Evolutionary conservation across 2,113 vertebrate genomes (phyloP), one percentile per base, ranked within the genome.

Genomic region (Andinoacara biseriatus): DNA sequence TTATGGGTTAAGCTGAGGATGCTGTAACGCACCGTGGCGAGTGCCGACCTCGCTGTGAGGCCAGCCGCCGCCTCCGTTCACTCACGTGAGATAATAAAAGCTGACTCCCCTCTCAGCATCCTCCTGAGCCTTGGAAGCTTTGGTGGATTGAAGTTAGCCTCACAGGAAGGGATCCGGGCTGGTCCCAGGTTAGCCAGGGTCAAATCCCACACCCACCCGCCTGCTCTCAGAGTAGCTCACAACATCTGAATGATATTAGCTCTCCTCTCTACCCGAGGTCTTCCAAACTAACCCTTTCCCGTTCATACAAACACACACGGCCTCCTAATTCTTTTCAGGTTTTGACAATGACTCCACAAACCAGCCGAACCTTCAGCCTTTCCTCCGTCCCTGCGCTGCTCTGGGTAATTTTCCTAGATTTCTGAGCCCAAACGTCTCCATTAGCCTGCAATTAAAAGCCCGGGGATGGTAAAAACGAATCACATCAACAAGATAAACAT

Each of bases 221-320:
- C 65, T 38, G 35, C 86, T 83, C 60, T 84, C 72, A 72, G 72
- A 33, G 46, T 52, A 82, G 87, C 43, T 62, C 77, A 81, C 76
- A 74, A 94, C 94, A 95, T 93, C 92, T 95, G 94, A 95, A 76
- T 86, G 87, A 91, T 89, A 92, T 95, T 94, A 95, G 80, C 89
- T 83, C 67, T 81, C 33, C 58, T 62, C 80, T 17, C 74, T 26
- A 15, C 80, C 81, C 31, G 0, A 7, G 33, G 31, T 58, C 69
- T 61, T 67, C 63, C 65, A 52, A 60, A 60, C 60, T 10, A 60
- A 49, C 57, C 38, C 26, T 54, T 81, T 38, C 46, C 22, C 75
- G 78, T 49, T 33, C 74, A 60, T 35, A 82, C 78, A 87, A 84
- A 80, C 77, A 80, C 56, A 86, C 22, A 84, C 35, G 18, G 31